A percentile compares a stretch with the other conserved stretches of the same genome.
Conservation (phyloP, 2,113 vertebrate genomes). For the Xenopus borealis region DNA sequence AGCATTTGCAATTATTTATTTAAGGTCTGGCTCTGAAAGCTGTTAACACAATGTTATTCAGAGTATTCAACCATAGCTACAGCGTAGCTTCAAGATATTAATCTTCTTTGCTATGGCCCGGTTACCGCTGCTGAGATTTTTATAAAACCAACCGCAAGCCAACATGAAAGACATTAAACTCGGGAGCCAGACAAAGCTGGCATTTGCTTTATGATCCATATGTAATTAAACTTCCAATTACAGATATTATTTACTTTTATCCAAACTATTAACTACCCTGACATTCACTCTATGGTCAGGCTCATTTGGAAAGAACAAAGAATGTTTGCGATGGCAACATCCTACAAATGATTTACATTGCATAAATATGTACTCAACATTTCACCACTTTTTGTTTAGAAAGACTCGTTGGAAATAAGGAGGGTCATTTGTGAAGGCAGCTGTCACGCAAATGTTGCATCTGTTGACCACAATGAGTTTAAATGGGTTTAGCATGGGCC, state of each 20-base stretch:
- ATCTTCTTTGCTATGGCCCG: neutral
- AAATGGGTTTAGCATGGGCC: too few relatives aligned
- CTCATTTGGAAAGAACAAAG: slow-evolving; percentile 22
- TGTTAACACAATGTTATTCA: neutral
- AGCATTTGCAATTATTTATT: slow-evolving; percentile 9
- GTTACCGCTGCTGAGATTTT: slow-evolving; percentile 20
- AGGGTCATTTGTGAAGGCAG: too few relatives aligned
- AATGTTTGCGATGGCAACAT: neutral
- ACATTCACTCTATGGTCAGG: slow-evolving; percentile 9
- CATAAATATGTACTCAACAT: too few relatives aligned
- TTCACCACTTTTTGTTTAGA: too few relatives aligned
- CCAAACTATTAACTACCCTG: slow-evolving; percentile 36
- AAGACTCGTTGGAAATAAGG: too few relatives aligned
- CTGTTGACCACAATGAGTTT: too few relatives aligned
- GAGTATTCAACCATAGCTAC: neutral
- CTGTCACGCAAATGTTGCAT: too few relatives aligned
- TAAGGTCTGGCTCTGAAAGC: neutral
- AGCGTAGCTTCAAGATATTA: neutral
- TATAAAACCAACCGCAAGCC: slow-evolving; percentile 17
- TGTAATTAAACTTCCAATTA: slow-evolving; percentile 39
- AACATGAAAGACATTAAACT: slow-evolving; percentile 28
- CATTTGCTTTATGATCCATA: slow-evolving; percentile 32
- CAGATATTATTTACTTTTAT: slow-evolving; percentile 41
- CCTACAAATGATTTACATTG: neutral
- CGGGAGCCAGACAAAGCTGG: slow-evolving; percentile 5